Conservation (phyloP, 2,113 vertebrate species). For the Sisor rabdophorus region DNA sequence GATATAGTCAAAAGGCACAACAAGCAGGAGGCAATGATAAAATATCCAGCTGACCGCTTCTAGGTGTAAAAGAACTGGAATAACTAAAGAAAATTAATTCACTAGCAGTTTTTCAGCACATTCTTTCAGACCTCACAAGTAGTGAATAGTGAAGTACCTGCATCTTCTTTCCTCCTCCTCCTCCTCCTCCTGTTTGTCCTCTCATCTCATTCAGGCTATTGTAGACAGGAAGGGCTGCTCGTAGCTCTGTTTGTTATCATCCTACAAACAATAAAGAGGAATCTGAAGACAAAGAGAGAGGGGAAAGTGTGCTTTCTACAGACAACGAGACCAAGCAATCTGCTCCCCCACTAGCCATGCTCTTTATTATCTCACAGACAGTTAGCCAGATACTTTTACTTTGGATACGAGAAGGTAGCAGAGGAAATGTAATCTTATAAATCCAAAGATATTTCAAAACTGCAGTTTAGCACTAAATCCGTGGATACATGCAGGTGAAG, state of each 20-base stretch:
- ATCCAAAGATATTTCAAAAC: background rate
- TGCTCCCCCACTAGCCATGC: conserved; percentile 6
- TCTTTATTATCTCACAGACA: background rate
- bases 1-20: too few species aligned
- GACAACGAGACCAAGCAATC: conserved; percentile 31
- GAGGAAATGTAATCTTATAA: background rate
- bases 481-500: conserved; percentile 13
- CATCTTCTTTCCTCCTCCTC: conserved; percentile 1
- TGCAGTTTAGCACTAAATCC: conserved; percentile 7
- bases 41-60: background rate
- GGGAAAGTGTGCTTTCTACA: conserved; percentile 61
- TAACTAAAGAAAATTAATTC: background rate
- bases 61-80: background rate
- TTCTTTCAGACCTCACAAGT: conserved; percentile 17
- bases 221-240: conserved; percentile 46
- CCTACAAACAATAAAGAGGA: conserved; percentile 66
- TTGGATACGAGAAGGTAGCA: background rate
- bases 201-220: conserved; percentile 19
- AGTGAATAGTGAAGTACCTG: conserved; percentile 26
- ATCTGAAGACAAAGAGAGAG: conserved; percentile 65
- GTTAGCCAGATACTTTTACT: background rate
- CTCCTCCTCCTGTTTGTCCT: conserved; percentile 3
- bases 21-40: background rate
- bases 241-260: conserved; percentile 63
- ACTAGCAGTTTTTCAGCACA: too few species aligned